Percentiles rank a stretch among this genome's conserved stretches.
These are phyloP conservation scores for Galerucella calmariensis DNA, from an alignment of 2,888 invertebrate genomes.

Conservation along the genomic window DNA sequence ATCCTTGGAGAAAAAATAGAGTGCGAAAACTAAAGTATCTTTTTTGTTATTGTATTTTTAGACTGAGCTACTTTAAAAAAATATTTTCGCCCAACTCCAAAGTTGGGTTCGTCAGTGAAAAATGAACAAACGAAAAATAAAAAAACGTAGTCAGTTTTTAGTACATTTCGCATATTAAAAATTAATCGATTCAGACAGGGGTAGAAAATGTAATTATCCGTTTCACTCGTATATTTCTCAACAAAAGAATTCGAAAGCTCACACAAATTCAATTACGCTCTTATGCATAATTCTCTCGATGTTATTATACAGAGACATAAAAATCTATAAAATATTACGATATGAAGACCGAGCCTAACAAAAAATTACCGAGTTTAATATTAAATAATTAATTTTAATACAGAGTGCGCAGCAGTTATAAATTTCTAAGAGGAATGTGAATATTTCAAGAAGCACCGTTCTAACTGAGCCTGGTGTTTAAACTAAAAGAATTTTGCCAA, in stretches of 20 bases:
- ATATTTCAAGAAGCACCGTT: conserved; percentile 61
- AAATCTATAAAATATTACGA: conserved; percentile 55
- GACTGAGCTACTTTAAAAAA: not conserved
- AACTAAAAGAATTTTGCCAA: conserved; percentile 59
- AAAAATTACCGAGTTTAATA: conserved; percentile 71
- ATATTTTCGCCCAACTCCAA: not conserved
- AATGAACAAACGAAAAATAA: conserved; percentile 1
- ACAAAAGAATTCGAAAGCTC: conserved; percentile 45
- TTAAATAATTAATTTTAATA: conserved; percentile 73
- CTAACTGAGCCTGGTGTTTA: conserved; percentile 50
- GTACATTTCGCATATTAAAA: conserved; percentile 28
- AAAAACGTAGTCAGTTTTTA: conserved; percentile 16
- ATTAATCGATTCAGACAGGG: conserved; percentile 31
- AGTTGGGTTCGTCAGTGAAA: not conserved
- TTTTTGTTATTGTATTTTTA: not conserved
- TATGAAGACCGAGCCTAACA: conserved; percentile 56
- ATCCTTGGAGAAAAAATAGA: no score
- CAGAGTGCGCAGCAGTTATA: conserved; percentile 64
- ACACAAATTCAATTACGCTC: conserved; percentile 57
- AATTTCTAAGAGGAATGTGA: conserved; percentile 62
- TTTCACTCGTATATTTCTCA: conserved; percentile 35
- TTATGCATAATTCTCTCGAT: conserved; percentile 58
- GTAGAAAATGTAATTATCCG: conserved; percentile 28
- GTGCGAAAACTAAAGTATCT: no score
- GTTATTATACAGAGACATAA: conserved; percentile 57